Base-by-base conservation (phyloP, 2,113 vertebrate species). In the Peromyscus californicus region DNA sequence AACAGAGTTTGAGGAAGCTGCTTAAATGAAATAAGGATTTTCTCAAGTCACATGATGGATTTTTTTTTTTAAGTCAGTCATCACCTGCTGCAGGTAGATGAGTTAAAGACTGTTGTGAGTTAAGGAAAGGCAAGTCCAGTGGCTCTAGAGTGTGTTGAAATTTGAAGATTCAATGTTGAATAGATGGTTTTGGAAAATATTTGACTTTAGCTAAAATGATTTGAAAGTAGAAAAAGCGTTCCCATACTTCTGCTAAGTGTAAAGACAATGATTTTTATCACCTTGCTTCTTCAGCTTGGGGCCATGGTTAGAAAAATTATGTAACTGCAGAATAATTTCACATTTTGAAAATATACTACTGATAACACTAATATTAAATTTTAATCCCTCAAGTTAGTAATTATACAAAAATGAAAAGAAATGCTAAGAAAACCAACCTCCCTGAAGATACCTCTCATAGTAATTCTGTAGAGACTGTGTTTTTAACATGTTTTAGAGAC, bases 61-160 rank as follows among this genome's bases (percentile, higher is more conserved):
- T 89, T n/a, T 85, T 96, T 89, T n/a, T 85, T 96, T 7, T 87
- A 75, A 78, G 89, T 74, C 29, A 82, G 82, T 12, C 21, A 45
- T 82, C 79, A 76, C 17, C 29, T 24, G 61, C 51, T 94, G 51
- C 5, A 45, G 5, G 69, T 31, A 86, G 15, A 24, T 78, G 67
- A 94, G 17, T 93, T 75, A 90, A 90, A 91, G 59, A 59, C 3
- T n/a, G 19, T 48, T 48, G 0, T 26, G 45, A 42, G 26, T 39
- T 90, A n/a, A 80, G 59, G 54, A n/a, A 61, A 91, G 54, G 48
- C 24, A 36, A 82, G 31, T 45, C 39, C 33, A 11, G 12, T 92
- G 51, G 8, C 2, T 83, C 59, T 92, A 48, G n/a, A 65, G 7
- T 78, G 6, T 90, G 48, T 94, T 92, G 45, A 69, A n/a, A 86